These are phyloP conservation scores for Adelosebastes latens DNA, from an alignment of 2,797 vertebrate species.

Conservation along the genomic window DNA sequence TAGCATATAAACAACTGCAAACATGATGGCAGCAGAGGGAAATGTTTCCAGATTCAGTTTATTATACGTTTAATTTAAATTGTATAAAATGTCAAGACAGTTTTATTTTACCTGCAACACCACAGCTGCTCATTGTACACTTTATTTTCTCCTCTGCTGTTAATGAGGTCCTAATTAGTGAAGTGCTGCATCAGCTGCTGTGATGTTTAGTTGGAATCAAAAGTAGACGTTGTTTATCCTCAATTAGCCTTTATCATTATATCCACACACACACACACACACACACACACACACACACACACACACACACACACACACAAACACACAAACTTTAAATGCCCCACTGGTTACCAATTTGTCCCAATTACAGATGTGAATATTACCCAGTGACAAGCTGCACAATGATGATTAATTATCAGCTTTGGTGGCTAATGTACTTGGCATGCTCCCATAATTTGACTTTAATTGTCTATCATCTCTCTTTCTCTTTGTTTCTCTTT, in stretches of 20 bases:
- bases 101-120: constrained; percentile 7
- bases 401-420: constrained; percentile 62
- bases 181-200: constrained; percentile 7
- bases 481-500: constrained; percentile 30
- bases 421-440: constrained; percentile 43
- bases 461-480: constrained; percentile 54
- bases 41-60: background rate
- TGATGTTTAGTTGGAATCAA: constrained; percentile 29
- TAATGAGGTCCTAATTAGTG: constrained; percentile 33
- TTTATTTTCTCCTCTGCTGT: constrained; percentile 19
- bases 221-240: constrained; percentile 6
- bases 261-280: background rate
- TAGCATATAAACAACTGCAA: background rate
- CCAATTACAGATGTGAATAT: constrained; percentile 55
- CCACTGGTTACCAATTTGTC: constrained; percentile 53
- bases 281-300: constrained; percentile 3
- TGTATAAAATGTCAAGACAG: background rate
- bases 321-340: constrained; percentile 17
- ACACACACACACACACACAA: background rate
- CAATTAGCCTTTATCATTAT: constrained; percentile 12
- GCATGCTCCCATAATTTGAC: constrained; percentile 51
- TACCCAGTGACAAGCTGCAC: constrained; percentile 38
- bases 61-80: background rate
- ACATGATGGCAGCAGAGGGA: background rate
- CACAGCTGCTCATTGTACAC: constrained; percentile 24